These are phyloP conservation scores for Pristionchus exspectatus DNA, from an alignment of 2,888 invertebrate species.

Conservation along the genomic window DNA sequence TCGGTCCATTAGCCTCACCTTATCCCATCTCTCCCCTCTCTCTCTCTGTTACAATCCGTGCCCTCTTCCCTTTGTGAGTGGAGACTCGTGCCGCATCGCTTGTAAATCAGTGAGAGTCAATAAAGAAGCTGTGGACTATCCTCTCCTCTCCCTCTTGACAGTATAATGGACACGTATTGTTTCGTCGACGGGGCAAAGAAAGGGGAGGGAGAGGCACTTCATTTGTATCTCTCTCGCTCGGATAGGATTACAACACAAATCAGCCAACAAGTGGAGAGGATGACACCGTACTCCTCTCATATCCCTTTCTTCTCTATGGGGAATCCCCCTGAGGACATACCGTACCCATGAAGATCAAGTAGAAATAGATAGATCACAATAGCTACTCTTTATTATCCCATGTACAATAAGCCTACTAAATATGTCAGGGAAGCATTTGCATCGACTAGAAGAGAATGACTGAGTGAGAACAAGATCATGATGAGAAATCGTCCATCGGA, in stretches of 20 bases:
- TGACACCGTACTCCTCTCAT: constrained; percentile 22
- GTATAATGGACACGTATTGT: constrained; percentile 55
- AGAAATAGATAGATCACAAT: neutral
- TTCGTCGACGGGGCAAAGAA: neutral
- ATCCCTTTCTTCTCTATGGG: neutral
- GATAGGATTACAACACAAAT: constrained; percentile 33
- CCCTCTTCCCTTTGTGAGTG: constrained; percentile 37
- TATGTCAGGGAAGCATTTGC: neutral
- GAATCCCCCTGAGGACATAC: neutral
- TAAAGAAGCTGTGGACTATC: constrained; percentile 52
- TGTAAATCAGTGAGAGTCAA: constrained; percentile 57
- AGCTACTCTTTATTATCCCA: constrained; percentile 7
- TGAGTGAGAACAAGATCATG: constrained; percentile 15
- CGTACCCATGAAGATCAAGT: neutral
- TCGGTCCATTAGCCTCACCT: constrained; percentile 43
- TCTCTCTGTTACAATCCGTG: constrained; percentile 49
- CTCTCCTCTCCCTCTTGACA: constrained; percentile 47
- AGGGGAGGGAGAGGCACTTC: constrained; percentile 18
- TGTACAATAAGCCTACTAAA: neutral
- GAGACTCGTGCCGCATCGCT: constrained; percentile 18
- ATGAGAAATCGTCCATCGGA: neutral
- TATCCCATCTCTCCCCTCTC: neutral
- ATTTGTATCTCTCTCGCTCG: constrained; percentile 15
- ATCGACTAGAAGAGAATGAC: constrained; percentile 26
- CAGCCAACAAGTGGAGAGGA: constrained; percentile 18